These are phyloP conservation scores for Myotis findleyi DNA, from an alignment of 2,797 vertebrate genomes.

Conservation along the genomic window DNA sequence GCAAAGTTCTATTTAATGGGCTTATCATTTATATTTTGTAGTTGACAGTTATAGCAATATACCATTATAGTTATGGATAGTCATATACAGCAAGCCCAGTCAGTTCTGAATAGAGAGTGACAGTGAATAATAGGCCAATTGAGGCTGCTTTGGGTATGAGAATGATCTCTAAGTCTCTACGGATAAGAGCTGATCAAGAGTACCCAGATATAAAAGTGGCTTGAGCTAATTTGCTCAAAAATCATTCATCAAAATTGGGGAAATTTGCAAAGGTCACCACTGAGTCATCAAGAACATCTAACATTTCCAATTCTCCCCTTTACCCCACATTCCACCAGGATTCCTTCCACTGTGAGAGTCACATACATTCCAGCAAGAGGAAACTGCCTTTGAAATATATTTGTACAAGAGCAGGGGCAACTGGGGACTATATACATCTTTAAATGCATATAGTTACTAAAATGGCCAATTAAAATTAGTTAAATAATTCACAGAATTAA, in stretches of 20 bases:
- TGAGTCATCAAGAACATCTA: conserved; percentile 6
- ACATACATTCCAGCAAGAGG: not conserved
- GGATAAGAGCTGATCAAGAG: not conserved
- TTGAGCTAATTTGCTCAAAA: not conserved
- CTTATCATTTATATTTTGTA: not conserved
- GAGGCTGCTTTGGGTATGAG: not conserved
- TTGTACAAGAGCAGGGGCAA: not conserved
- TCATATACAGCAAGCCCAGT: not conserved
- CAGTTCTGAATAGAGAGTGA: not conserved
- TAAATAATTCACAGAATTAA: conserved; percentile 76
- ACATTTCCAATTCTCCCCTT: not conserved
- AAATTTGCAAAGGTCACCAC: not conserved
- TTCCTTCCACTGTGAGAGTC: not conserved
- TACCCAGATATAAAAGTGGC: not conserved
- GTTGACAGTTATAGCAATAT: not conserved
- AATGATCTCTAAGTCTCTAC: not conserved
- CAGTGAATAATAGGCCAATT: not conserved
- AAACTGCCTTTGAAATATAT: not conserved
- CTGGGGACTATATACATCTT: conserved; percentile 8
- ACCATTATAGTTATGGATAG: not conserved
- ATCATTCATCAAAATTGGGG: not conserved
- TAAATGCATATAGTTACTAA: conserved; percentile 70
- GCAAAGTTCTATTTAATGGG: not conserved
- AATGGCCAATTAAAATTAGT: conserved; percentile 73
- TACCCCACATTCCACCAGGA: not conserved